Evolutionary conservation across 2,888 invertebrate genomes (phyloP).

Genomic region (Malachius bipustulatus): DNA sequence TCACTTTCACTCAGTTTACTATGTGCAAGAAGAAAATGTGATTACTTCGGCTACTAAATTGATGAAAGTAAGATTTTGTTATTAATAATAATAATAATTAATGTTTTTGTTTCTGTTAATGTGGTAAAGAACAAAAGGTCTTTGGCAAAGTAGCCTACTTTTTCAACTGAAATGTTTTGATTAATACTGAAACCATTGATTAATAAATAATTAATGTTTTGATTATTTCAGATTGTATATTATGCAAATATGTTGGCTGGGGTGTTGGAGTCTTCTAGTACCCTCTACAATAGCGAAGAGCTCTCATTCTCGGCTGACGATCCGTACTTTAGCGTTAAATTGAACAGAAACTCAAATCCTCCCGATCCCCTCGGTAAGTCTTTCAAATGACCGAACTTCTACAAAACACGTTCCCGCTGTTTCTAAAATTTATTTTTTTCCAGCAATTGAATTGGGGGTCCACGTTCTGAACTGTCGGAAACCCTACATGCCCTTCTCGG

Average conservation of each 20-base stretch:
- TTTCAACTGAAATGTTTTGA: no score
- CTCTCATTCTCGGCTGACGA: slow-evolving; percentile 38
- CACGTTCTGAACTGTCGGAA: slow-evolving; percentile 69
- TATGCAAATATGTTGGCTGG: slow-evolving; percentile 85
- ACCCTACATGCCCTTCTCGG: slow-evolving; percentile 73
- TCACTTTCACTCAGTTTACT: slow-evolving; percentile 57
- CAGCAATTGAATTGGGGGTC: slow-evolving; percentile 60
- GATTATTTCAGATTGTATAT: slow-evolving; percentile 53
- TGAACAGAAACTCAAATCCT: slow-evolving; percentile 36
- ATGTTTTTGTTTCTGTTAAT: no score
- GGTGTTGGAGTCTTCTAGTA: slow-evolving; percentile 52
- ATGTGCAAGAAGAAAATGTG: slow-evolving; percentile 73
- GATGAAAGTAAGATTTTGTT: slow-evolving; percentile 53
- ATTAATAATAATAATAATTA: no score
- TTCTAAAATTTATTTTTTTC: slow-evolving; percentile 13
- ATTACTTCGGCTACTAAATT: slow-evolving; percentile 79
- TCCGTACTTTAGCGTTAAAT: slow-evolving; percentile 28
- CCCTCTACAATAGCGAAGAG: slow-evolving; percentile 49
- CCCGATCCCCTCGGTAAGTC: slow-evolving; percentile 47
- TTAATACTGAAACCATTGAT: no score
- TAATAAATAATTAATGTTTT: slow-evolving; percentile 6
- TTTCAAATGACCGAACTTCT: no score
- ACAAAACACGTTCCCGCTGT: no score
- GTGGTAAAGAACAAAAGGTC: no score
- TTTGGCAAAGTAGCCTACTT: no score